Base-by-base conservation (phyloP, 2,113 vertebrate genomes). In the Coptodon rendalli region DNA sequence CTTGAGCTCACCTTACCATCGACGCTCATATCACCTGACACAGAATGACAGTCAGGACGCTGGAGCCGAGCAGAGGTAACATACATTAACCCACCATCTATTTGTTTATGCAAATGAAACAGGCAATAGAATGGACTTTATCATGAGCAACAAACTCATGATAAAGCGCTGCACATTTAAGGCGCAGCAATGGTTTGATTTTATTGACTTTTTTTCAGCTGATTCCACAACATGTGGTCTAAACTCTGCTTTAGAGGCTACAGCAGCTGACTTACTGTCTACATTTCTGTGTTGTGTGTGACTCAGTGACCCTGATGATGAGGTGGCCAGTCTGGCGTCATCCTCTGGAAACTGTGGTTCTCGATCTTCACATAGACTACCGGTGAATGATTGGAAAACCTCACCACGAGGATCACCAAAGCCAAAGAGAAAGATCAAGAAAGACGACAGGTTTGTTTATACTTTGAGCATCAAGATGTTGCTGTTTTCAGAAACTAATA, bases 381-480 rank as follows among this genome's bases (percentile, higher is more conserved):
- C 97, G 2, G 95, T 97, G n/a, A 99, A 99, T 90, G 99, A 99
- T 88, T 99, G 98, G 98, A 99, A 99, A 88, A 95, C 96, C 1
- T 99, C 98, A 4, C 98, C 98, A 6, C 95, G 98, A 85, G 93
- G 96, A 24, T 99, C 99, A 2, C 98, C 98, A 3, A 99, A 99
- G 91, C 95, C 97, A 1, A 98, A 98, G 93, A 93, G 97, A 91
- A 99, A 98, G 95, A 95, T 89, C 89, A 98, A 98, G 94, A 99
- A 98, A 50, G 98, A 98, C 13, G 97, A 99, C 0, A 91, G 97
- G 99, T 99, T 95, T 19, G 87, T 61, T 73, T 68, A 14, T 19
- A 40, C 13, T 52, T 83, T n/a, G 71, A 78, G 73, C 45, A 52
- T 34, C 24, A 78, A n/a, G 27, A 52, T 10, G 45, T n/a, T 52